Evolutionary conservation across 2,888 invertebrate genomes (phyloP).

Genomic region (Stenurella melanura): DNA sequence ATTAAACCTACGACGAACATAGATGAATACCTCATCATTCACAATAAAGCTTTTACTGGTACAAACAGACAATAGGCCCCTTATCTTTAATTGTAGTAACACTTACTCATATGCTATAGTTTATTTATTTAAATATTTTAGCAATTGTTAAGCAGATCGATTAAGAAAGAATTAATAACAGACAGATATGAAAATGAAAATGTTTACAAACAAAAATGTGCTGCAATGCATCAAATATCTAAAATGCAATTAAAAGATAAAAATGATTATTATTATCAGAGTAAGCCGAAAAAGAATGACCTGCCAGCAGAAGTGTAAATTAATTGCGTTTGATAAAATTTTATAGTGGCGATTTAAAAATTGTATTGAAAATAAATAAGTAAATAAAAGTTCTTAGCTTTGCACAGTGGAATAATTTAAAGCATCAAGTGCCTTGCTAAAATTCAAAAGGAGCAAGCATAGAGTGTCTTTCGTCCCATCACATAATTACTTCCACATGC

Average conservation of each 20-base stretch:
- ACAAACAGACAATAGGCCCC: not conserved
- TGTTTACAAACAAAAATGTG: constrained; percentile 4
- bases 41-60: constrained; percentile 10
- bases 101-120: constrained; percentile 19
- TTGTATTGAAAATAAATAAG: too few relatives aligned
- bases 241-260: not conserved
- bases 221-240: constrained; percentile 2
- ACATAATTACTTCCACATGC: too few relatives aligned
- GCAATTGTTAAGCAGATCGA: not conserved
- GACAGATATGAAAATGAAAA: not conserved
- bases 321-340: not conserved
- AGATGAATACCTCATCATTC: not conserved
- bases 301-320: not conserved
- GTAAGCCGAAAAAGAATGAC: not conserved
- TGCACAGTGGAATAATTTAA: too few relatives aligned
- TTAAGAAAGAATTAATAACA: not conserved
- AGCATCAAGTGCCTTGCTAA: too few relatives aligned
- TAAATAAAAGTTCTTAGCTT: too few relatives aligned
- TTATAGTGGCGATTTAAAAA: not conserved
- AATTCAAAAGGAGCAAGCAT: too few relatives aligned
- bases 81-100: constrained; percentile 14
- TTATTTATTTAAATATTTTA: constrained; percentile 14
- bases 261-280: not conserved
- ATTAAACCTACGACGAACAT: not conserved
- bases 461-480: too few relatives aligned